Evolutionary conservation across 2,113 vertebrate genomes (phyloP).

Genomic region (Stictonetta naevosa): DNA sequence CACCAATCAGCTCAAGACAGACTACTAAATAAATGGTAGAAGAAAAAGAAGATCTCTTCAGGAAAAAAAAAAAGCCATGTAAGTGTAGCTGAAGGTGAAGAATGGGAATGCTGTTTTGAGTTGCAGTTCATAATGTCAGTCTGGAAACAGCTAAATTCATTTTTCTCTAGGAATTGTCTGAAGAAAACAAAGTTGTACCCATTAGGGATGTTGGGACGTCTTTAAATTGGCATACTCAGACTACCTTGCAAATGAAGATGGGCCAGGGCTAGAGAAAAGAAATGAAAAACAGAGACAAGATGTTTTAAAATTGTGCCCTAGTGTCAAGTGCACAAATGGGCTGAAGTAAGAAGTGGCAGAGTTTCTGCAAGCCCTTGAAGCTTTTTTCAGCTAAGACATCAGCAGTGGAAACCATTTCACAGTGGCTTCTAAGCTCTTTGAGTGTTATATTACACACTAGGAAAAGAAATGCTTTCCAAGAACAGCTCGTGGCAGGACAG

Average conservation of each 20-base stretch:
- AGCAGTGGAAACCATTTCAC: background rate
- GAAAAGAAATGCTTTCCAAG: slow-evolving; percentile 11
- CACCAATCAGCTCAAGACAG: background rate
- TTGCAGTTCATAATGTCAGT: background rate
- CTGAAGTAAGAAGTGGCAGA: slow-evolving; percentile 10
- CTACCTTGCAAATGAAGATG: background rate
- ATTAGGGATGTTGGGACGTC: background rate
- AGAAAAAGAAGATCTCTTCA: background rate
- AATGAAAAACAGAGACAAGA: background rate
- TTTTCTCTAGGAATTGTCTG: background rate
- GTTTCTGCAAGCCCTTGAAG: slow-evolving; percentile 59
- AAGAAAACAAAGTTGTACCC: slow-evolving; percentile 3
- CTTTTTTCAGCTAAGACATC: slow-evolving; percentile 5
- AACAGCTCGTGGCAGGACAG: fast-evolving
- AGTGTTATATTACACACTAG: background rate
- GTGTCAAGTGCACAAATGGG: background rate
- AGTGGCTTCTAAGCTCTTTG: background rate
- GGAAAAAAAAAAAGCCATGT: background rate
- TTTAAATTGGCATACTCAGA: background rate
- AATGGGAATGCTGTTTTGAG: background rate
- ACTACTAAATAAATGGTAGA: background rate
- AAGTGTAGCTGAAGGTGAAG: background rate
- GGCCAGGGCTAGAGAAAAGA: background rate
- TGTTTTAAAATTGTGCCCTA: background rate
- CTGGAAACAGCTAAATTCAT: background rate